Base-by-base conservation (phyloP, 2,888 invertebrate species). In the Aplocera efformata region DNA sequence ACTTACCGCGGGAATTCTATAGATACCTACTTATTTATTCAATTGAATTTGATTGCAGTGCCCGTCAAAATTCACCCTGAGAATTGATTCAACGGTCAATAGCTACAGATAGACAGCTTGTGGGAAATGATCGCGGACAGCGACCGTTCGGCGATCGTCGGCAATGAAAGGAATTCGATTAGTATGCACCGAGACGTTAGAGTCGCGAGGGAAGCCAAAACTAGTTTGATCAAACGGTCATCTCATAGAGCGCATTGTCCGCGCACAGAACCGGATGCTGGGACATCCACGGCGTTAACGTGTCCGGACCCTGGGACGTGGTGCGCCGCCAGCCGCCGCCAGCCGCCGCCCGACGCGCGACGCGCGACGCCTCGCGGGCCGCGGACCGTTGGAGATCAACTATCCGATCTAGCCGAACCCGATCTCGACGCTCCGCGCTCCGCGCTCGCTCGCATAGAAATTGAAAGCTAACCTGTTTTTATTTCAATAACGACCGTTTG, bases 201-300 rank as follows among this genome's bases (percentile, higher is more conserved):
- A 71, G 66, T 50, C 50, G 58, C 67, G 65, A 70, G 78, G 76
- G 79, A 79, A 69, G 56, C 65, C 70, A 63, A 83, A 85, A 88
- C 86, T 80, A 80, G 86, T 86, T 88, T 82, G 63, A 58, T 69
- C 75, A 72, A 81, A 80, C 78, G 78, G 75, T 64, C 74, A 63
- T 72, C 75, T 62, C 73, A 69, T 73, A 77, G 77, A 79, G 63
- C 67, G 63, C 77, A 81, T 81, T 82, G 84, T 83, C 60, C 70
- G 79, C 75, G 79, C 80, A 69, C 72, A 84, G 71, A 84, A 86
- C 86, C 85, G 86, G 88, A 85, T 82, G 88, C 86, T 85, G 86
- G 63, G 59, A 72, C 72, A 74, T 73, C 69, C 71, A 67, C 79
- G 78, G 78, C 74, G 68, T 73, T 83, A 82, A 82, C 58, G n/a